These are phyloP conservation scores for Pteronotus mesoamericanus DNA, from an alignment of 2,797 vertebrate genomes.

Conservation along the genomic window DNA sequence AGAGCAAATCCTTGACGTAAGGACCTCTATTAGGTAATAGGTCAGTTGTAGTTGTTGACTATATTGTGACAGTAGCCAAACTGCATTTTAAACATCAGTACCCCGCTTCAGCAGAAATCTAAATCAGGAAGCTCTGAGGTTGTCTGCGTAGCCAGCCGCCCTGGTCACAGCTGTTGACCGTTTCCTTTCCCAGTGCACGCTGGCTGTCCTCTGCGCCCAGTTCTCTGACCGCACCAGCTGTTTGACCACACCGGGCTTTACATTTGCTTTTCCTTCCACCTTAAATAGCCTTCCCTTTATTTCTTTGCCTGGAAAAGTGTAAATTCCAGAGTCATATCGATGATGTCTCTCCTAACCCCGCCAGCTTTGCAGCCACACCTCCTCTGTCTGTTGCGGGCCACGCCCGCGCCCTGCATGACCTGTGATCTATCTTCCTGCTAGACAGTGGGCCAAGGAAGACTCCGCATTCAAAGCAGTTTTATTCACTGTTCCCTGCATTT, in stretches of 20 bases:
- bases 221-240: neutral
- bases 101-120: neutral
- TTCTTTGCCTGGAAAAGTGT: neutral
- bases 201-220: neutral
- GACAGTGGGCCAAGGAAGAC: neutral
- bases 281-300: neutral
- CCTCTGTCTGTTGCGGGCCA: neutral
- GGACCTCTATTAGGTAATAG: neutral
- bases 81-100: neutral
- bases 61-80: neutral
- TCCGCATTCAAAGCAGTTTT: neutral
- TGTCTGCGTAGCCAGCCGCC: neutral
- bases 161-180: no score
- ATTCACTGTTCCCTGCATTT: neutral
- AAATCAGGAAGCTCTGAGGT: neutral
- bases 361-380: fast-evolving
- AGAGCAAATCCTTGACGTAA: neutral
- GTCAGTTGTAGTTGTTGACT: neutral
- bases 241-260: neutral
- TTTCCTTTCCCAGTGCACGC: neutral
- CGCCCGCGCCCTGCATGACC: no score
- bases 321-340: neutral
- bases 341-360: neutral
- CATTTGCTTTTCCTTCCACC: neutral
- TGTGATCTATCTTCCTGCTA: neutral